Percentiles rank a stretch among this genome's conserved stretches.
These are phyloP conservation scores for Coenonympha arcania DNA, from an alignment of 2,888 invertebrate species.

Conservation along the genomic window DNA sequence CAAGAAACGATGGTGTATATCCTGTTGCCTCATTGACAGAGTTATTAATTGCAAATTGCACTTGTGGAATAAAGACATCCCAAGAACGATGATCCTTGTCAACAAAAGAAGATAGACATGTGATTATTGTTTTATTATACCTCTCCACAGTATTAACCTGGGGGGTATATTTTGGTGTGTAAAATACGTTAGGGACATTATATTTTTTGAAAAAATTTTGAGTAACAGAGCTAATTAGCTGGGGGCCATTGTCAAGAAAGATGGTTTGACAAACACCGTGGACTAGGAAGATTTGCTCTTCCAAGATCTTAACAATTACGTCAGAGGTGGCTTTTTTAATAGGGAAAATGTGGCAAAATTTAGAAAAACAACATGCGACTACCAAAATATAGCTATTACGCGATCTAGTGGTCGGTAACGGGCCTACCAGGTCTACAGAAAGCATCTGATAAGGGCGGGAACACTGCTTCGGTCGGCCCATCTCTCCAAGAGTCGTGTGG, in stretches of 20 bases:
- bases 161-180: too few species aligned
- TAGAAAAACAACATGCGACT: slow-evolving; percentile 25
- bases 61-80: slow-evolving; percentile 23
- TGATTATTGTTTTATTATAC: slow-evolving; percentile 29
- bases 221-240: too few species aligned
- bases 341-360: too few species aligned
- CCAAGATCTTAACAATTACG: slow-evolving; percentile 16
- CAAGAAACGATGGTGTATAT: slow-evolving; percentile 26
- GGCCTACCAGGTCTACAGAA: slow-evolving; percentile 12
- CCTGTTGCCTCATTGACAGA: slow-evolving; percentile 29
- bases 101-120: slow-evolving; percentile 5
- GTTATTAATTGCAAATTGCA: slow-evolving; percentile 23
- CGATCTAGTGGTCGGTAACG: background rate
- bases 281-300: slow-evolving; percentile 30
- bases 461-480: slow-evolving; percentile 25
- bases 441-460: slow-evolving; percentile 25
- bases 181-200: too few species aligned
- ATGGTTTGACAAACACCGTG: slow-evolving; percentile 33
- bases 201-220: too few species aligned
- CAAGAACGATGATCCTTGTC: slow-evolving; percentile 12
- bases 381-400: slow-evolving; percentile 16
- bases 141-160: too few species aligned
- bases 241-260: background rate
- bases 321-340: slow-evolving; percentile 7
- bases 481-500: slow-evolving; percentile 18